phyloP scores from a whole-genome alignment of 2,888 invertebrate genomes.

The Epiblema foenella region DNA sequence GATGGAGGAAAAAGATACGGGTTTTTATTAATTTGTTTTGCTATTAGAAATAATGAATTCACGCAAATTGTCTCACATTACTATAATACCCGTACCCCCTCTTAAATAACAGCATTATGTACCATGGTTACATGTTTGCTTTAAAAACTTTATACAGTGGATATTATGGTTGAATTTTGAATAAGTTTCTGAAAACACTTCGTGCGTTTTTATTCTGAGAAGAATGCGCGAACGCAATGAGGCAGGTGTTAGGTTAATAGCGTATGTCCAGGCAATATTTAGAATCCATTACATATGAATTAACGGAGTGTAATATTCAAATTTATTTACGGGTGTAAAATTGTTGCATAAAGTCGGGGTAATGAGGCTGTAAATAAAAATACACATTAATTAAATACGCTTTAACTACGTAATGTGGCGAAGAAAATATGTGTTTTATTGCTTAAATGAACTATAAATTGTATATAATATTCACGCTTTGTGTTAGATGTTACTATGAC shows the following conservation, averaged over 20 bases:
- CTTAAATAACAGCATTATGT: not conserved
- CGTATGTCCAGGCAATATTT: conserved; percentile 33
- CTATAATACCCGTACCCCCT: conserved; percentile 6
- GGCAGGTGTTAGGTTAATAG: conserved; percentile 40
- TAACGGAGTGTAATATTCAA: conserved; percentile 29
- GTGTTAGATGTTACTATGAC: not conserved
- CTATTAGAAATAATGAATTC: conserved; percentile 35
- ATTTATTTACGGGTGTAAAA: conserved; percentile 33
- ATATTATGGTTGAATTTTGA: not conserved
- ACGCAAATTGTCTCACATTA: conserved; percentile 42
- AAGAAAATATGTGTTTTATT: conserved; percentile 15
- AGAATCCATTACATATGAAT: conserved; percentile 35
- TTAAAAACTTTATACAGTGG: not conserved
- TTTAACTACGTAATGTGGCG: conserved; percentile 44
- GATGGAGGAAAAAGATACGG: conserved; percentile 23
- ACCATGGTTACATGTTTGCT: not conserved
- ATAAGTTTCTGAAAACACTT: conserved; percentile 2
- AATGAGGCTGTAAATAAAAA: conserved; percentile 28
- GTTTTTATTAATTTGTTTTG: conserved; percentile 40
- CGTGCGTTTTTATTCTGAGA: conserved; percentile 1
- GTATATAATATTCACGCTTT: not conserved
- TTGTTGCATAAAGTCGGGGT: conserved; percentile 28
- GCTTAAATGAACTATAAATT: not conserved
- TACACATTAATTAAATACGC: conserved; percentile 15
- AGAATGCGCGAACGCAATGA: conserved; percentile 6